Evolutionary conservation across 2,113 vertebrate genomes (phyloP).

Genomic region (Todiramphus saurophagus): DNA sequence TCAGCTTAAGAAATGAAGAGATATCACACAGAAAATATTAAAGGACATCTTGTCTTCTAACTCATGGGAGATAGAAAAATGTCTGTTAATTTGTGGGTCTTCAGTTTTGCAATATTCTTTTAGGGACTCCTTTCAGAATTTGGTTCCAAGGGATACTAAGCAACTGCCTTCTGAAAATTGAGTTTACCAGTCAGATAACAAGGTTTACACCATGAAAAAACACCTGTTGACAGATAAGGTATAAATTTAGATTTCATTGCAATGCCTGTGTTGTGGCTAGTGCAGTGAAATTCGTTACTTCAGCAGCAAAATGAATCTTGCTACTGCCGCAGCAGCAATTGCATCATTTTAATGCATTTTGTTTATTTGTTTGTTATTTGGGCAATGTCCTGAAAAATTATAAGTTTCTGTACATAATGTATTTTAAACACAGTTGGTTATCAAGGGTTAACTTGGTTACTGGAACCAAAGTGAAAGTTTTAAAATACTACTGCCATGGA

Average conservation of each 20-base stretch:
- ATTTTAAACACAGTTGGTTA: constrained; percentile 25
- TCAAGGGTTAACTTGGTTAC: constrained; percentile 59
- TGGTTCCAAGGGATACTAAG: neutral
- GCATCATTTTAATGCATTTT: fast-evolving
- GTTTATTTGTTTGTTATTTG: neutral
- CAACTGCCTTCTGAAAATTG: neutral
- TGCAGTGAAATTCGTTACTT: neutral
- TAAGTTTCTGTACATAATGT: neutral
- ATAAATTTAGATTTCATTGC: neutral
- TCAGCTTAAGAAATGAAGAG: neutral
- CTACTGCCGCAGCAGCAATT: neutral
- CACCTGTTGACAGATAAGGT: neutral
- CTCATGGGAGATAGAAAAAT: neutral
- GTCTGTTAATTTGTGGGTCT: neutral
- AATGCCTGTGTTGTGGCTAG: neutral
- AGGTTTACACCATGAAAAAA: neutral
- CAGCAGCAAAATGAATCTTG: neutral
- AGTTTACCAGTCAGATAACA: neutral
- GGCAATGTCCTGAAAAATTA: neutral
- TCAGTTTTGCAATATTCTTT: neutral
- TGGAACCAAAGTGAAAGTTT: constrained; percentile 65
- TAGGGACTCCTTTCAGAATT: neutral
- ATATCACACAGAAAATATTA: neutral
- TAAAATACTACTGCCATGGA: constrained; percentile 26
- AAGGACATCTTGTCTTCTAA: neutral